phyloP scores from a whole-genome alignment of 2,797 vertebrate species.

The Pipistrellus nathusii region DNA sequence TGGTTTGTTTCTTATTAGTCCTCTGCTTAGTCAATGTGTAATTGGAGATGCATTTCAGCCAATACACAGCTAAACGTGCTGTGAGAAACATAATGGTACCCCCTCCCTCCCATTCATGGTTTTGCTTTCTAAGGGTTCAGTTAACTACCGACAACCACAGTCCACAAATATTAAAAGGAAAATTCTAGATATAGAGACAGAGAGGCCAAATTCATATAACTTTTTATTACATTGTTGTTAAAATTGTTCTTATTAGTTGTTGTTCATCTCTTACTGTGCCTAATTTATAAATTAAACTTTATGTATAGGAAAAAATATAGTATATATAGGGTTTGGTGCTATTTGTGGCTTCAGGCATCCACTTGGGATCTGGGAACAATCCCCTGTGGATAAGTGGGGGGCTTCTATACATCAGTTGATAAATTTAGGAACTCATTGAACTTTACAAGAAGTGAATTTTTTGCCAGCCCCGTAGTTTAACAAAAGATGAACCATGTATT shows the following conservation, averaged over 20 bases:
- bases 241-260: neutral
- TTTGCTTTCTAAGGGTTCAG: neutral
- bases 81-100: neutral
- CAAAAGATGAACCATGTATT: neutral
- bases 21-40: neutral
- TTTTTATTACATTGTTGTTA: neutral
- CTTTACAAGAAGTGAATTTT: neutral
- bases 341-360: neutral
- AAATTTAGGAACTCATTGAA: neutral
- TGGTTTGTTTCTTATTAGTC: neutral
- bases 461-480: neutral
- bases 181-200: neutral
- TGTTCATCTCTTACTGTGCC: neutral
- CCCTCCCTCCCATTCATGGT: no score
- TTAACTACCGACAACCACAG: neutral
- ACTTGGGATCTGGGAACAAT: neutral
- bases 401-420: neutral
- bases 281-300: neutral
- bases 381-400: neutral
- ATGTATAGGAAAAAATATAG: neutral
- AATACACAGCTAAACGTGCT: neutral
- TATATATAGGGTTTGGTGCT: neutral
- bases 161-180: neutral
- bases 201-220: neutral
- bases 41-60: neutral